Evolutionary conservation across 2,888 invertebrate genomes (phyloP), one percentile per base, ranked within the genome.

Genomic region (Atethmia centrago): DNA sequence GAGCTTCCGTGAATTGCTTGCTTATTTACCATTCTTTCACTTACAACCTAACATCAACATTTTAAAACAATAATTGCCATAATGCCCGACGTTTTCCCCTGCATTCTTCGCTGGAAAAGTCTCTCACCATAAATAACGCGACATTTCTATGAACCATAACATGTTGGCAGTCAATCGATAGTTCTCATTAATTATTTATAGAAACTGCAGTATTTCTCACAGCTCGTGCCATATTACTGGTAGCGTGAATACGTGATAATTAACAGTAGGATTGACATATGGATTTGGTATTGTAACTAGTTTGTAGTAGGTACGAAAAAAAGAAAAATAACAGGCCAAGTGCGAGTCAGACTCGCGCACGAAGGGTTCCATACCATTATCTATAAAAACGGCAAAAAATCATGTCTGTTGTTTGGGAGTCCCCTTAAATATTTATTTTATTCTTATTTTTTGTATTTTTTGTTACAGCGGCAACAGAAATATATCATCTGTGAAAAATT

Each of bases 141-240:
- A 25, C 4, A 25, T 7, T 61, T 63, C 63, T 8, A 28, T 25
- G 82, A 82, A 31, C 51, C 31, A 16, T 31, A 12, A 4, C 59
- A 56, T 8, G n/a, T 49, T 7, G 40, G 4, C 21, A 5, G 36
- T 5, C 0, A 56, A 75, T 76, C 71, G 55, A 79, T 79, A 36
- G 0, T 19, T 12, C 0, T 16, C 19, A 61, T 79, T 77, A 40
- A 67, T 45, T 49, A 79, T 79, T 63, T 7, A 67, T 47, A 0
- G 9, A 2, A 64, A 67, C n/a, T 79, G 82, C 79, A 79, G 16
- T 25, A 0, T 45, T 79, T 82, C 79, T 66, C 82, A 82, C 14
- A 36, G 19, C 2, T 2, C 1, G 4, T 4, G 10, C 12, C 4
- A 16, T 53, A 31, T 28, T 47, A 51, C 1, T 21, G 1, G 0